Percentiles rank a stretch among this genome's conserved stretches.
Conservation (phyloP, 2,113 vertebrate genomes). For the Myxocyprinus asiaticus region DNA sequence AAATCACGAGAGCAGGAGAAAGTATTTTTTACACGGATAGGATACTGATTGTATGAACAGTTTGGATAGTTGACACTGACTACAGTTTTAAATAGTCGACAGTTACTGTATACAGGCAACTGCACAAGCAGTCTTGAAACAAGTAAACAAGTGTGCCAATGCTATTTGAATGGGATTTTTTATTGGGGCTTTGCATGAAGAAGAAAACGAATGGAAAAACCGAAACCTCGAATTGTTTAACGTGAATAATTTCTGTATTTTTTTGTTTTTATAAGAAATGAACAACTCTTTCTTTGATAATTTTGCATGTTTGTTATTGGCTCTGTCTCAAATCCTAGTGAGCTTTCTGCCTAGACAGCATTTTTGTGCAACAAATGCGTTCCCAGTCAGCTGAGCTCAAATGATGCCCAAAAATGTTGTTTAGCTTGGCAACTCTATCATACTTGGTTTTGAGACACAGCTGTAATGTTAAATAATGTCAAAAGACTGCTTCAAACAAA, state of each 20-base stretch:
- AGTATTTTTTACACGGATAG: not conserved
- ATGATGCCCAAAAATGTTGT: not conserved
- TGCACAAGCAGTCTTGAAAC: not conserved
- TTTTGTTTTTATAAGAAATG: not conserved
- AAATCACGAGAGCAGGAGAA: not conserved
- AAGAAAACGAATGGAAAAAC: not conserved
- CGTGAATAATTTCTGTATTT: too few relatives aligned
- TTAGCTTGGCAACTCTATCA: too few relatives aligned
- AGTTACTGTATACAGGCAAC: too few relatives aligned
- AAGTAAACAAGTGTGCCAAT: not conserved
- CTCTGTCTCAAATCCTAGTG: not conserved
- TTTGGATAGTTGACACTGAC: not conserved
- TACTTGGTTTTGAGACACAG: too few relatives aligned
- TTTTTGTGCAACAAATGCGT: not conserved
- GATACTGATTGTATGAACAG: conserved; percentile 6
- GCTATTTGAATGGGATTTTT: not conserved
- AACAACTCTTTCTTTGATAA: not conserved
- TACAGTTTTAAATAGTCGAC: too few relatives aligned
- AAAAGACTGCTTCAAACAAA: too few relatives aligned
- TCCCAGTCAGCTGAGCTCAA: not conserved
- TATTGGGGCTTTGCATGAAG: not conserved
- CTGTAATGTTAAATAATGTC: too few relatives aligned
- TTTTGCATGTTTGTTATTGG: not conserved
- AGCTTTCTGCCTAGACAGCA: not conserved
- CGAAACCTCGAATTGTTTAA: too few relatives aligned